Conservation (phyloP, 2,888 invertebrate species). For the Leucoptera coffeella region DNA sequence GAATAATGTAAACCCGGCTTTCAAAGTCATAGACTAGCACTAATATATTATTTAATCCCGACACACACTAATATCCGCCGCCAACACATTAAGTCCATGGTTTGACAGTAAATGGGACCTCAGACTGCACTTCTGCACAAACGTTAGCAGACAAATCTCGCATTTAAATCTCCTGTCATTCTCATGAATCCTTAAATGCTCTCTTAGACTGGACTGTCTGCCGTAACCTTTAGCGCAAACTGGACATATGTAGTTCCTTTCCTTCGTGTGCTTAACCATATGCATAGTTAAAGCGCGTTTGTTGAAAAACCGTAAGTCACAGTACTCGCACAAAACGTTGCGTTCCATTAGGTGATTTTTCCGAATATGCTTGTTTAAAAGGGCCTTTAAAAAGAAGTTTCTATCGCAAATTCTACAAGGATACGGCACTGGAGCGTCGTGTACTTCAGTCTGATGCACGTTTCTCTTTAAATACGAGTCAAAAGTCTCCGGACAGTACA, state of each 20-base stretch:
- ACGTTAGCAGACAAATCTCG: slow-evolving; percentile 12
- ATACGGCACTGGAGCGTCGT: slow-evolving; percentile 34
- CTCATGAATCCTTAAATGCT: slow-evolving; percentile 23
- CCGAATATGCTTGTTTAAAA: slow-evolving; percentile 31
- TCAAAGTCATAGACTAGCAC: too few species aligned
- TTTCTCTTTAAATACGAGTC: slow-evolving; percentile 34
- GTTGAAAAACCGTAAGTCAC: slow-evolving; percentile 39
- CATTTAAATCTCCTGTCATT: slow-evolving; percentile 13
- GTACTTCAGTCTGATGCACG: slow-evolving; percentile 33
- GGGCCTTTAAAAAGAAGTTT: slow-evolving; percentile 34
- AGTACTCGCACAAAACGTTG: slow-evolving; percentile 35
- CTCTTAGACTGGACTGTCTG: slow-evolving; percentile 31
- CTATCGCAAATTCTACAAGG: slow-evolving; percentile 38
- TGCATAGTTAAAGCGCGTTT: slow-evolving; percentile 42
- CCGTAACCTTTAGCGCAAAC: slow-evolving; percentile 53
- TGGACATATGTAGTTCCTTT: slow-evolving; percentile 53
- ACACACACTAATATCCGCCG: too few species aligned
- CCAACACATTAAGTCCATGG: too few species aligned
- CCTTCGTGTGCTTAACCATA: slow-evolving; percentile 40
- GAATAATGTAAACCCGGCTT: too few species aligned
- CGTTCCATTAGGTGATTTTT: slow-evolving; percentile 37
- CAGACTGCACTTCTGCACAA: slow-evolving; percentile 17
- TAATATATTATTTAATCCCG: too few species aligned
- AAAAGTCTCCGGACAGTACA: slow-evolving; percentile 29
- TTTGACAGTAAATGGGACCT: slow-evolving; percentile 12